Conservation (phyloP, 2,888 invertebrate genomes). For the Yponomeuta evonymella region DNA sequence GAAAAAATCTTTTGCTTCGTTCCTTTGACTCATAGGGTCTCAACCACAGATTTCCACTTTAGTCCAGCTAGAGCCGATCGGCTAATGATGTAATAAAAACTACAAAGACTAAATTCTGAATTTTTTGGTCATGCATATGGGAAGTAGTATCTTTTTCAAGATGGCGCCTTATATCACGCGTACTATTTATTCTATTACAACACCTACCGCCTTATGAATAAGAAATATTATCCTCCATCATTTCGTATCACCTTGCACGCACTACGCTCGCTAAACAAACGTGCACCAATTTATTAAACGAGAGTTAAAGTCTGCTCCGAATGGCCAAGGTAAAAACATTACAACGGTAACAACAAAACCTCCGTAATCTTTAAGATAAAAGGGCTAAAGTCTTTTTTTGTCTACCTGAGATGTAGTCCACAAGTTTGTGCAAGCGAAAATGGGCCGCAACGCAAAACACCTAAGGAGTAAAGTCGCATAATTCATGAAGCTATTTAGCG, state of each 20-base stretch:
- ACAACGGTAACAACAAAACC: neutral
- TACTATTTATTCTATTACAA: neutral
- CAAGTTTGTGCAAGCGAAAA: neutral
- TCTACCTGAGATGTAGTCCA: neutral
- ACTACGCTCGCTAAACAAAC: constrained; percentile 8
- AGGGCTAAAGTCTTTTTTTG: neutral
- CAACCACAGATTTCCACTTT: no score
- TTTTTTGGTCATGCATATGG: no score
- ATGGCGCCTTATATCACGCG: neutral
- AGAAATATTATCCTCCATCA: constrained; percentile 7
- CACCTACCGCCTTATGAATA: neutral
- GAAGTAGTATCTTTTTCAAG: no score
- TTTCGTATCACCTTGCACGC: constrained; percentile 9
- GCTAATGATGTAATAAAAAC: no score
- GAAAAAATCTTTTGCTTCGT: no score
- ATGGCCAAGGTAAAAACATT: constrained; percentile 28
- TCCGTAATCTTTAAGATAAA: neutral
- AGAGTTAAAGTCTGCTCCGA: constrained; percentile 67
- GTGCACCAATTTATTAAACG: constrained; percentile 34
- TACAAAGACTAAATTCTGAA: no score
- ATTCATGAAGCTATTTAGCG: constrained; percentile 72
- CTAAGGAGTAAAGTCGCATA: constrained; percentile 37
- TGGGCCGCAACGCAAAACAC: constrained; percentile 13
- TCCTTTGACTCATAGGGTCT: no score
- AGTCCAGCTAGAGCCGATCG: no score